A percentile compares a stretch with the other conserved stretches of the same genome.
Conservation (phyloP, 2,113 vertebrate genomes). For the Pandion haliaetus region DNA sequence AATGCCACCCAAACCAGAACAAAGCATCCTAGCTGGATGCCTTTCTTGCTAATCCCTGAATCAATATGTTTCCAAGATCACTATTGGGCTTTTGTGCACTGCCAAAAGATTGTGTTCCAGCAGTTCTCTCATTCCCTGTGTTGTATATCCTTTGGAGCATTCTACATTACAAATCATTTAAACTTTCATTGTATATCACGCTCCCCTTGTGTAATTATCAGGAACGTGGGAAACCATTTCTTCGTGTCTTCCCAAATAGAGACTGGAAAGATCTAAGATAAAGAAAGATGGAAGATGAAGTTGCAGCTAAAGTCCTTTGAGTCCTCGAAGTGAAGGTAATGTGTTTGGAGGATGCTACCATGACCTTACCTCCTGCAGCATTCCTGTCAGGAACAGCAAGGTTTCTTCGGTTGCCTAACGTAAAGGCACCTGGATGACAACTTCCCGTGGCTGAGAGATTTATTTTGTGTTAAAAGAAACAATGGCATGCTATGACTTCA, state of each 20-base stretch:
- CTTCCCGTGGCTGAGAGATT: neutral
- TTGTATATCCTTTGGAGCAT: neutral
- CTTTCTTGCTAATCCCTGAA: conserved; percentile 25
- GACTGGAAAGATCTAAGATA: neutral
- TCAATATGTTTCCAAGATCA: neutral
- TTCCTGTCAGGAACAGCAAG: neutral
- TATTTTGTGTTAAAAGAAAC: neutral
- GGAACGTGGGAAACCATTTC: neutral
- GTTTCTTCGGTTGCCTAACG: neutral
- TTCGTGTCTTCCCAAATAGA: neutral
- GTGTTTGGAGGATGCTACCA: neutral
- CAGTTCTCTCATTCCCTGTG: neutral
- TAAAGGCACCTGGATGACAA: neutral
- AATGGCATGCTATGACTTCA: neutral
- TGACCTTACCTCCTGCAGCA: neutral
- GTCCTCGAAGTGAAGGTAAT: neutral
- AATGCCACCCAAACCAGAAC: conserved; percentile 34
- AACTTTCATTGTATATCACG: neutral
- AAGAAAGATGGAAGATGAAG: neutral
- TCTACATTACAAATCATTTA: neutral
- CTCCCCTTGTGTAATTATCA: neutral
- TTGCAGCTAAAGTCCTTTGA: neutral
- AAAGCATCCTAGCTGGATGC: conserved; percentile 10
- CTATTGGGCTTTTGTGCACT: neutral
- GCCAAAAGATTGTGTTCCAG: conserved; percentile 43